phyloP scores from a whole-genome alignment of 64 coral and sea anemone genomes.

The Stylophora pistillata region DNA sequence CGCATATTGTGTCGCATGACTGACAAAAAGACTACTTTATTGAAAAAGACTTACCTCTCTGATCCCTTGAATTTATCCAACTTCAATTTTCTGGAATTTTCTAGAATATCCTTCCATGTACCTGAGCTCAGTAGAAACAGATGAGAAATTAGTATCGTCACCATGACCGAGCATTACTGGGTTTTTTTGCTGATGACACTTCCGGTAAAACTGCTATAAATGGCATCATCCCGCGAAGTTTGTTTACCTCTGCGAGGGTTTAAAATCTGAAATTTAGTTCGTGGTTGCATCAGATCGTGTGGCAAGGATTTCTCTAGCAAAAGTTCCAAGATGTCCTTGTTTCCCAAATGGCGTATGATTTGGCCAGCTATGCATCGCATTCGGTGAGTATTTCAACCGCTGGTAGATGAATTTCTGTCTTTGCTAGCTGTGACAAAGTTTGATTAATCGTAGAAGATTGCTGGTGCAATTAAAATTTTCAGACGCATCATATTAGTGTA shows the following conservation, averaged over 20 bases:
- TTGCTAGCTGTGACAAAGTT: too few relatives aligned
- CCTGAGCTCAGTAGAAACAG: too few relatives aligned
- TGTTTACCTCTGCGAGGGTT: not conserved
- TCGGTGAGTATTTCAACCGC: not conserved
- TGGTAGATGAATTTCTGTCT: too few relatives aligned
- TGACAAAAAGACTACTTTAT: not conserved
- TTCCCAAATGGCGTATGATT: constrained; percentile 32
- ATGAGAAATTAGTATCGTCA: constrained; percentile 27
- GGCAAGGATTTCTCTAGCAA: not conserved
- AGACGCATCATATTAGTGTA: too few relatives aligned
- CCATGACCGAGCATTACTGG: constrained; percentile 47
- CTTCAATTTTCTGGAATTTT: not conserved
- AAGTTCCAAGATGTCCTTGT: constrained; percentile 16
- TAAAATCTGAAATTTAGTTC: not conserved
- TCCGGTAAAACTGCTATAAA: constrained; percentile 32
- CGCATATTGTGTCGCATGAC: not conserved
- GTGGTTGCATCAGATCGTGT: not conserved
- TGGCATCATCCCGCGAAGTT: constrained; percentile 11
- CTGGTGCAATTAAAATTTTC: too few relatives aligned
- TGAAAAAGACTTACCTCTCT: too few relatives aligned
- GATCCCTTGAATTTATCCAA: not conserved
- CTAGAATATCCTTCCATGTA: not conserved
- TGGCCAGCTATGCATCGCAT: constrained; percentile 14
- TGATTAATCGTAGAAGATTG: too few relatives aligned
- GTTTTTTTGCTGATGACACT: constrained; percentile 28